These are phyloP conservation scores for Drosophila paranaensis DNA, from an alignment of 2,888 invertebrate genomes.

Conservation along the genomic window DNA sequence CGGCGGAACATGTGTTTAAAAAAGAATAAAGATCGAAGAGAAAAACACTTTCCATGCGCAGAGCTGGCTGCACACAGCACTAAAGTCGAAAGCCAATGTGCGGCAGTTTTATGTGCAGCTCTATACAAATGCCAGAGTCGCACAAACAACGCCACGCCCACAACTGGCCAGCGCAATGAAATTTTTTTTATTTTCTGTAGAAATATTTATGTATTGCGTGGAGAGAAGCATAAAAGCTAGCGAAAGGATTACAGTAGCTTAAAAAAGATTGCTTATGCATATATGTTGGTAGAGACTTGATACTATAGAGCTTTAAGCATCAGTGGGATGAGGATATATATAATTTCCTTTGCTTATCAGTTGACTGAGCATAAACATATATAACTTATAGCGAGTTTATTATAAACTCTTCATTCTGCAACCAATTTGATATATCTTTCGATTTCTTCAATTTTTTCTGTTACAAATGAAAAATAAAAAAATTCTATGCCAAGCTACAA, in stretches of 20 bases:
- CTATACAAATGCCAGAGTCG: conserved; percentile 5
- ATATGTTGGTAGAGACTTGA: not conserved
- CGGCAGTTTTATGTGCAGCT: conserved; percentile 28
- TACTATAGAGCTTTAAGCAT: not conserved
- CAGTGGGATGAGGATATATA: not conserved
- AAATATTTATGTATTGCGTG: conserved; percentile 11
- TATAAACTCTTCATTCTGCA: too few relatives aligned
- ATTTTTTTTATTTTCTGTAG: not conserved
- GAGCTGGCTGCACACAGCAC: conserved; percentile 17
- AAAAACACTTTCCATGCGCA: not conserved
- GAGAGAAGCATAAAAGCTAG: not conserved
- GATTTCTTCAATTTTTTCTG: too few relatives aligned
- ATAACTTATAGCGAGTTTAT: too few relatives aligned
- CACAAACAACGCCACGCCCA: conserved; percentile 8
- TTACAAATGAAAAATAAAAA: too few relatives aligned
- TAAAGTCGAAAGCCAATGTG: conserved; percentile 27
- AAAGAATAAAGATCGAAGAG: conserved; percentile 11
- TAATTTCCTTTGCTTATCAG: not conserved
- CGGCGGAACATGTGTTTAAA: conserved; percentile 34
- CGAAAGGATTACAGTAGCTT: conserved; percentile 9
- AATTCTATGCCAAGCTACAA: not conserved
- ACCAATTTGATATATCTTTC: too few relatives aligned
- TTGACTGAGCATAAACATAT: not conserved
- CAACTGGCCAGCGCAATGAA: conserved; percentile 6
- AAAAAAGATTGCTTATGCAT: not conserved